Evolutionary conservation across 1,140 invertebrate genomes (phyloP).

Genomic region (Trichonephila clavata): DNA sequence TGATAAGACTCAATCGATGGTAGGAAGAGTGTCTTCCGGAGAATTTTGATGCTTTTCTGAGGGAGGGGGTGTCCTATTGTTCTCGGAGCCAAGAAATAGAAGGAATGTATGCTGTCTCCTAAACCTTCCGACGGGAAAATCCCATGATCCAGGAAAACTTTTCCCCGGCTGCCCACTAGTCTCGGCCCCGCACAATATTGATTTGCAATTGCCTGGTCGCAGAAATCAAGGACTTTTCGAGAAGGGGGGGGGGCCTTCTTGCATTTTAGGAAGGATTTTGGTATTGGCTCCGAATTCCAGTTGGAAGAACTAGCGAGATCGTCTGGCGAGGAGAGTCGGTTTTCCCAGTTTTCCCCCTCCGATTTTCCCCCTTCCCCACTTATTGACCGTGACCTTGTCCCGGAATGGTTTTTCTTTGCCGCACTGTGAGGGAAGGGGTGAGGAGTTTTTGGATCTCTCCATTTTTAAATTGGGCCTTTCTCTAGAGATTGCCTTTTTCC

Average conservation of each 20-base stretch:
- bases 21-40: not conserved
- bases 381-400: conserved; percentile 16
- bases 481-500: not conserved
- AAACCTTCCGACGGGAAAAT: not conserved
- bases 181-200: conserved; percentile 64
- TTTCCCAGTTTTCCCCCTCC: not conserved
- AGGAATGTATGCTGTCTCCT: not conserved
- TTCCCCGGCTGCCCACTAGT: conserved; percentile 45
- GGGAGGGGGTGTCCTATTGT: not conserved
- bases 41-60: not conserved
- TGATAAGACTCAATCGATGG: not conserved
- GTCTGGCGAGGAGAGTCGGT: not conserved
- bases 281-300: not conserved
- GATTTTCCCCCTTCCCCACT: not conserved
- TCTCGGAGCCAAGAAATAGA: not conserved
- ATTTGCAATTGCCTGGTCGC: conserved; percentile 61
- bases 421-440: not conserved
- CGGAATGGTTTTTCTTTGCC: not conserved
- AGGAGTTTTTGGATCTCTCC: not conserved
- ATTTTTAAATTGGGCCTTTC: not conserved
- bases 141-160: not conserved
- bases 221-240: conserved; percentile 33
- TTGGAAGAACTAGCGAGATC: not conserved
- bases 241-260: not conserved
- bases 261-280: not conserved